Conservation (phyloP, 1,140 invertebrate species). For the Drosophila truncata region DNA sequence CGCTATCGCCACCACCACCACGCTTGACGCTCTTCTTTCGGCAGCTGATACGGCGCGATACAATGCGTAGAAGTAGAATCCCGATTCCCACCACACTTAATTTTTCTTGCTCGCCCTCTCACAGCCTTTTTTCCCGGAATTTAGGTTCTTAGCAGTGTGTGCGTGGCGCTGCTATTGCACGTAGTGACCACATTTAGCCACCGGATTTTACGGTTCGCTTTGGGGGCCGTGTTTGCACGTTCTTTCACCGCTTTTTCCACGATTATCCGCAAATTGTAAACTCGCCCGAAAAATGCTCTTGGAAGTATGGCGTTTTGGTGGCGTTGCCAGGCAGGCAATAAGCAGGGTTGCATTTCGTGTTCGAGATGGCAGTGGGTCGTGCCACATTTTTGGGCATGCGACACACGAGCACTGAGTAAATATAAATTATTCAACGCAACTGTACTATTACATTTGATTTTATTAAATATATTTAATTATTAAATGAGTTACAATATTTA, state of each 20-base stretch:
- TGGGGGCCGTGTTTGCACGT: slow-evolving; percentile 34
- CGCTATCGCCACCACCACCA: slow-evolving; percentile 46
- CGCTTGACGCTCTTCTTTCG: slow-evolving; percentile 53
- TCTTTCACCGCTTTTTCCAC: slow-evolving; percentile 48
- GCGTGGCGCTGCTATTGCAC: slow-evolving; percentile 34
- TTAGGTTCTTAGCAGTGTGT: slow-evolving; percentile 26
- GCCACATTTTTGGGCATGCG: neutral
- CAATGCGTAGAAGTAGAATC: slow-evolving; percentile 80
- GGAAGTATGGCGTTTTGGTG: slow-evolving; percentile 74
- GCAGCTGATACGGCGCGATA: slow-evolving; percentile 57
- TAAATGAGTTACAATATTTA: neutral
- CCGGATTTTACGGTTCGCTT: slow-evolving; percentile 30
- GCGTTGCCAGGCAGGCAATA: slow-evolving; percentile 61
- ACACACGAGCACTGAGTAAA: slow-evolving; percentile 7
- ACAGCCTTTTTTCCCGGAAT: slow-evolving; percentile 49
- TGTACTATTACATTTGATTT: neutral
- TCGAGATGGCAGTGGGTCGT: slow-evolving; percentile 4
- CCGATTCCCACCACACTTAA: slow-evolving; percentile 70
- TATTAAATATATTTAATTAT: neutral
- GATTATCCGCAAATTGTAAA: slow-evolving; percentile 58
- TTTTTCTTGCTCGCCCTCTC: slow-evolving; percentile 47
- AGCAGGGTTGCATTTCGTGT: slow-evolving; percentile 53
- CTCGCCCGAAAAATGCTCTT: slow-evolving; percentile 75
- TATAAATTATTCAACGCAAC: slow-evolving; percentile 2
- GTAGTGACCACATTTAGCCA: slow-evolving; percentile 26